Evolutionary conservation across 2,888 invertebrate genomes (phyloP), one percentile per base, ranked within the genome.

Genomic region (Xylocampa areola): DNA sequence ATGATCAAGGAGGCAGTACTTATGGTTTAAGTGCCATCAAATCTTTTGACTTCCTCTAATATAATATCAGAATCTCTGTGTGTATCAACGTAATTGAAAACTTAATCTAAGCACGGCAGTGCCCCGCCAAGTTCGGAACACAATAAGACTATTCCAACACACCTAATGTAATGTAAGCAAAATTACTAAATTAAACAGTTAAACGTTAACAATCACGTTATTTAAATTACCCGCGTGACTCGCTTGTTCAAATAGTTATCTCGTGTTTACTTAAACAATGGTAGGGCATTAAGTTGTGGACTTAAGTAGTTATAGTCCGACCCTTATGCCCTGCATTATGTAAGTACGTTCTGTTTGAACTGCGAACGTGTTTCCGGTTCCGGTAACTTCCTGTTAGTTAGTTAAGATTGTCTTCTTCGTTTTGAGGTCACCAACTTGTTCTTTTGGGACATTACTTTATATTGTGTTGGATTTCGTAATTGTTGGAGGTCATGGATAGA

Each of bases 321-420:
- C 68, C 76, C 67, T 72, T 61, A 53, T 33, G 54, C 6, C 21
- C 32, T 21, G 45, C 33, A 14, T 1, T 41, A 25, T 32, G 11
- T 45, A 27, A 7, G 10, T 29, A 43, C 2, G 7, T 14, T 13
- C 36, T 59, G 40, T 58, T 66, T 50, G 60, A 47, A 44, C 25
- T 45, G 21, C 41, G 51, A 63, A 63, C 57, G 36, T 41, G 52
- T 63, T 43, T 53, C 41, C 51, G 57, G 61, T 65, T 57, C 51
- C 55, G 52, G 58, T 63, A 69, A 80, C 78, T 80, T 81, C 72
- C 67, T 68, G 54, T 49, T 72, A 73, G 73, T 80, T 76, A 74
- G 69, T 76, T 73, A 32, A 54, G 61, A 71, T 65, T 68, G 68
- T 68, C 59, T 76, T 65, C 65, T 69, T 68, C 40, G 40, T 76